These are phyloP conservation scores for Typhlichthys subterraneus DNA, from an alignment of 2,797 vertebrate species.

Conservation along the genomic window DNA sequence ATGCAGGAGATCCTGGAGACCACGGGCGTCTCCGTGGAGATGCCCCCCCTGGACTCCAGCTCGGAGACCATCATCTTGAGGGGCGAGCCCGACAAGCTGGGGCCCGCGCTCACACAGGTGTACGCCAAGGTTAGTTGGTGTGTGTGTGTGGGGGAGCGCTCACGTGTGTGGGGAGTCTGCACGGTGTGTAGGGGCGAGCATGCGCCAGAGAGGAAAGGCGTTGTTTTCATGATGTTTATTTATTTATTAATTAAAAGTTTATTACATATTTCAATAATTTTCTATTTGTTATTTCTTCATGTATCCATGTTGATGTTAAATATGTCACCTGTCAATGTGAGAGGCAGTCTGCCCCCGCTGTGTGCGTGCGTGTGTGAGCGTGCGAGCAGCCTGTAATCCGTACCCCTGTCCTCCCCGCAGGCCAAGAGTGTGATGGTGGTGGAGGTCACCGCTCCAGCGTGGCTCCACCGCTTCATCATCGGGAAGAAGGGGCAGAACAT, in stretches of 20 bases:
- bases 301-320: too few species aligned
- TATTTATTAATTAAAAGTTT: too few species aligned
- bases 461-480: slow-evolving; percentile 86
- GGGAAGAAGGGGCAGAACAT: slow-evolving; percentile 85
- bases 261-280: too few species aligned
- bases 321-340: too few species aligned
- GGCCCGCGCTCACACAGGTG: slow-evolving; percentile 79
- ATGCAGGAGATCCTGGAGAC: slow-evolving; percentile 82
- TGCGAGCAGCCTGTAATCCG: neutral
- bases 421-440: slow-evolving; percentile 81
- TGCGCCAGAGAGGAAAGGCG: neutral
- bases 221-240: too few species aligned
- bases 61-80: slow-evolving; percentile 84
- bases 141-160: neutral
- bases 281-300: too few species aligned
- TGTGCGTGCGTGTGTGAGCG: too few species aligned
- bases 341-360: too few species aligned
- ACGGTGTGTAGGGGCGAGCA: neutral
- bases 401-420: slow-evolving; percentile 47
- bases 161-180: neutral
- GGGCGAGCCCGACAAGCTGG: slow-evolving; percentile 79
- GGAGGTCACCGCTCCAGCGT: slow-evolving; percentile 81
- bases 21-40: slow-evolving; percentile 81
- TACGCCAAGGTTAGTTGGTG: slow-evolving; percentile 76
- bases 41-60: slow-evolving; percentile 75